Percentiles rank a stretch among this genome's conserved stretches.
phyloP scores from a whole-genome alignment of 2,797 vertebrate species.

The Synanceia verrucosa region DNA sequence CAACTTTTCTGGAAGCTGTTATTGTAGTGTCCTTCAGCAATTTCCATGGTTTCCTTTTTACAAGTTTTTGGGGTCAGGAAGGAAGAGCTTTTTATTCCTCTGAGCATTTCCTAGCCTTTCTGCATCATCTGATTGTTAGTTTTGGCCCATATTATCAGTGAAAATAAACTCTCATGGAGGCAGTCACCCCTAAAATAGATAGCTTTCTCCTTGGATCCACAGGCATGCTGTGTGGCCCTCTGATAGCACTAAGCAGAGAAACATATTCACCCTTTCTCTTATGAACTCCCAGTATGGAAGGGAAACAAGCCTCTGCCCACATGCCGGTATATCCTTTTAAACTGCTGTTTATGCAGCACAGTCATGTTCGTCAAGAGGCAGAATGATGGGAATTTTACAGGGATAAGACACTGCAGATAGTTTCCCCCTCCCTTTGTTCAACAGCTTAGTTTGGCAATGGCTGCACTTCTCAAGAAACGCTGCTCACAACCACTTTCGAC shows the following conservation, averaged over 20 bases:
- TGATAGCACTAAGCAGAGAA: constrained; percentile 62
- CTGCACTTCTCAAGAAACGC: constrained; percentile 51
- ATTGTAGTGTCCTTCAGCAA: constrained; percentile 47
- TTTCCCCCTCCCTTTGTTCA: constrained; percentile 37
- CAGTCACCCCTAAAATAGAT: constrained; percentile 82
- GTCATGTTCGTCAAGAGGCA: constrained; percentile 48
- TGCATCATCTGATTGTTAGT: constrained; percentile 77
- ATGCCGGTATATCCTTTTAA: constrained; percentile 37
- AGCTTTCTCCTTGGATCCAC: constrained; percentile 62
- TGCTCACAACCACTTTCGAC: constrained; percentile 60
- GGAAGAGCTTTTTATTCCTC: constrained; percentile 73
- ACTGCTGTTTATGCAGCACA: constrained; percentile 43
- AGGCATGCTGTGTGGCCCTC: constrained; percentile 79
- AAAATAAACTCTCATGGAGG: constrained; percentile 84
- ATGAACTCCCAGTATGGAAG: constrained; percentile 41
- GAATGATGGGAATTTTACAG: constrained; percentile 75
- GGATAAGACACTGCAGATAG: constrained; percentile 55
- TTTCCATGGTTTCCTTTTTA: constrained; percentile 63
- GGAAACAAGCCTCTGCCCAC: constrained; percentile 58
- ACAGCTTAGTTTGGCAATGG: constrained; percentile 70
- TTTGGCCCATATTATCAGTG: constrained; percentile 74
- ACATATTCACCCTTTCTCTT: constrained; percentile 49
- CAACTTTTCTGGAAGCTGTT: constrained; percentile 46
- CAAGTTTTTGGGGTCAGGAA: constrained; percentile 68
- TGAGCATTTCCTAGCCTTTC: constrained; percentile 60